Percentiles rank a stretch among this genome's conserved stretches.
Evolutionary conservation across 2,888 invertebrate species (phyloP).

Genomic region (Aleiodes leptofemur): DNA sequence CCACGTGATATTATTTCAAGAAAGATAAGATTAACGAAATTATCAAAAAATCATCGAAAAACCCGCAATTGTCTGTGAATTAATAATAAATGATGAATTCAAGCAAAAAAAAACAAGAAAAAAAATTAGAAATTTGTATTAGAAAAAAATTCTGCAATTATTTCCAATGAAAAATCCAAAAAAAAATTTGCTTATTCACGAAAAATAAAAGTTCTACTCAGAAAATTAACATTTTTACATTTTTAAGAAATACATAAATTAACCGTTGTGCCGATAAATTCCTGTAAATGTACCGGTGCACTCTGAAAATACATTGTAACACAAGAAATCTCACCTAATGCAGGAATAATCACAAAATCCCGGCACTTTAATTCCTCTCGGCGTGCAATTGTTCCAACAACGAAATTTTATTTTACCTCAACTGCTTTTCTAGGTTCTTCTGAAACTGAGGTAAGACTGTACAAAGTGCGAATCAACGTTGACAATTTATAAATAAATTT

Average conservation of each 20-base stretch:
- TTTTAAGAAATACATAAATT: neutral
- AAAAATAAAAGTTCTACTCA: neutral
- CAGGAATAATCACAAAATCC: neutral
- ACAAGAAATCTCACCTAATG: conserved; percentile 1
- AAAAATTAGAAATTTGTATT: too few relatives aligned
- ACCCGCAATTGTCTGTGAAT: neutral
- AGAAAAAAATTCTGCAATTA: too few relatives aligned
- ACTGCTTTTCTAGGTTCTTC: neutral
- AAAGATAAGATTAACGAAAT: conserved; percentile 1
- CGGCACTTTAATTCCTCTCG: too few relatives aligned
- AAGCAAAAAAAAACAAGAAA: too few relatives aligned
- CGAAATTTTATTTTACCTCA: neutral
- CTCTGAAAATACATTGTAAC: neutral
- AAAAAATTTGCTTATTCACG: too few relatives aligned
- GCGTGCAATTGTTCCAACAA: neutral
- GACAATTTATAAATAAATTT: conserved; percentile 39
- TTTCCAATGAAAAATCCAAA: too few relatives aligned
- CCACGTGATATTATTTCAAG: neutral
- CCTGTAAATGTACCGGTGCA: neutral
- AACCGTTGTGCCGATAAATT: neutral
- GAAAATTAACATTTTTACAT: neutral
- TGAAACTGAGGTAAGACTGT: conserved; percentile 23
- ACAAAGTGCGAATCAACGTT: conserved; percentile 39
- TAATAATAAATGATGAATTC: too few relatives aligned
- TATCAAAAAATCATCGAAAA: neutral